phyloP scores from a whole-genome alignment of 2,797 vertebrate genomes.

The Muraenolepis orangiensis region DNA sequence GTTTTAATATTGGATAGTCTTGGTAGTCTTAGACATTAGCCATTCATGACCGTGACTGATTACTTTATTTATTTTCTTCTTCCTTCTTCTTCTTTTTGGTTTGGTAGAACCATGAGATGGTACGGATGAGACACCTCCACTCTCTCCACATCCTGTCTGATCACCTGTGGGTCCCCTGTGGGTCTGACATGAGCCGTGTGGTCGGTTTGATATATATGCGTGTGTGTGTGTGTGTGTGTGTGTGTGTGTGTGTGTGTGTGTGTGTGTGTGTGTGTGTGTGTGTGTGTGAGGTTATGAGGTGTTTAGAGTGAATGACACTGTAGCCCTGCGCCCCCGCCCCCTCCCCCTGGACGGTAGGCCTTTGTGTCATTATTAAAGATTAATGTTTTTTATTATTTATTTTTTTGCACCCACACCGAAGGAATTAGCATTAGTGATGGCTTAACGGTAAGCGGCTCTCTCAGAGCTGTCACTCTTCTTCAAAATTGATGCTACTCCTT shows the following conservation, averaged over 20 bases:
- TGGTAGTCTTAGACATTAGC: conserved; percentile 44
- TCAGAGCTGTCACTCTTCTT: conserved; percentile 64
- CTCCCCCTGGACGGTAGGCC: conserved; percentile 41
- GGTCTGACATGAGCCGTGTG: not conserved
- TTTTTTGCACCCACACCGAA: conserved; percentile 34
- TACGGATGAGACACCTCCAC: not conserved
- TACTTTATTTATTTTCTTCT: no score
- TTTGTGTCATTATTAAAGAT: conserved; percentile 69
- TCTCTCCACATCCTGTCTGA: not conserved
- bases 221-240: not conserved
- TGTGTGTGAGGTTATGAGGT: not conserved
- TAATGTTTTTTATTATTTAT: conserved; percentile 44
- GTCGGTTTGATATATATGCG: not conserved
- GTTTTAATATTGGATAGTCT: conserved; percentile 41
- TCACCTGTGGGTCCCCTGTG: not conserved
- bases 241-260: no score
- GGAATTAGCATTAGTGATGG: conserved; percentile 69
- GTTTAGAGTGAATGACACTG: not conserved
- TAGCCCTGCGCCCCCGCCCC: not conserved
- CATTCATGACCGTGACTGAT: conserved; percentile 35
- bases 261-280: no score
- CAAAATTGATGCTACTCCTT: no score
- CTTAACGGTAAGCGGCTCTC: conserved; percentile 65
- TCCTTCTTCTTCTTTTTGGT: no score
- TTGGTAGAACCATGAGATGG: no score